Base-by-base conservation (phyloP, 2,113 vertebrate species). In the Syngnathoides biaculeatus region DNA sequence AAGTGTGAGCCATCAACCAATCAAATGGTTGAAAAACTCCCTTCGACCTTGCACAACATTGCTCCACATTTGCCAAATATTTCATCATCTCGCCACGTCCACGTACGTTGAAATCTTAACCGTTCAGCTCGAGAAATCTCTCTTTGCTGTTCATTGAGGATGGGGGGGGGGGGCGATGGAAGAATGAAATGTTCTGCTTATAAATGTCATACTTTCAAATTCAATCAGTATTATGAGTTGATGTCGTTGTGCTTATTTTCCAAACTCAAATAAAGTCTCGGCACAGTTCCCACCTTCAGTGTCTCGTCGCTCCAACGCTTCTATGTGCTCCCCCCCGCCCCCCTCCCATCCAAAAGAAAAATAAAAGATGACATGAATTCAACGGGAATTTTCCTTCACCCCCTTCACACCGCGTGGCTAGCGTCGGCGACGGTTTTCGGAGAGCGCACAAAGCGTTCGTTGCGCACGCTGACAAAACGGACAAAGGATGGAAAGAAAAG, bases 361-460 rank as follows among this genome's bases (percentile, higher is more conserved):
- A 26, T n/a, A 22, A 39, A 14, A 8, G 58, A 40, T 40, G 20
- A 10, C 52, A 60, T 60, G 13, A 4, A 60, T 60, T 60, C 40
- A 75, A 80, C 77, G 77, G 77, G 55, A 71, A 78, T 88, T 88
- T 80, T 78, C 79, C 64, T 71, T 84, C 71, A 84, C 77, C 87
- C 86, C 77, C 68, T 45, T 80, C 68, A 72, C 38, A 63, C 75
- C 69, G 86, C 65, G 80, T 85, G 82, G 88, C 87, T 89, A 86
- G 77, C 64, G 75, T 72, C 77, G 85, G 68, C 83, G 78, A 79
- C 73, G 55, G 71, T 26, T 67, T 64, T 73, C 64, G 64, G 53
- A 80, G 62, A 61, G 72, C 40, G 65, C 39, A 62, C 42, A 67
- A 47, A 69, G 57, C 67, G 27, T 72, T 27, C 15, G 69, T 50